Percentiles rank a stretch among this genome's conserved stretches.
These are phyloP conservation scores for Drosophila mimetica DNA, from an alignment of 2,888 invertebrate genomes.

Conservation along the genomic window DNA sequence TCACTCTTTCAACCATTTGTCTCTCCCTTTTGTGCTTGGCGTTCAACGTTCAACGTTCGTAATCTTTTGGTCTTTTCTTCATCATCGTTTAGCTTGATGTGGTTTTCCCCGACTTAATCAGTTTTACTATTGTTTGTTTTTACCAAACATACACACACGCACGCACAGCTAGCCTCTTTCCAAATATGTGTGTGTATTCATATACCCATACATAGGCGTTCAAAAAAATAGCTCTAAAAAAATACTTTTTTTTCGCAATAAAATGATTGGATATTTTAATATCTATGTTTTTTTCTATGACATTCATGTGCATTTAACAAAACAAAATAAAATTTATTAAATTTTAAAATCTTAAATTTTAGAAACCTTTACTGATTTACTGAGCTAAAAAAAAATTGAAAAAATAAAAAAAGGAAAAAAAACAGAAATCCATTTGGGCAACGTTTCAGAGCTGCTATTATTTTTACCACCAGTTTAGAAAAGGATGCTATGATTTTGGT, in stretches of 20 bases:
- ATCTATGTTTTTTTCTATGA: too few species aligned
- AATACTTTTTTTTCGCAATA: too few species aligned
- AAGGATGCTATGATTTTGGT: conserved; percentile 50
- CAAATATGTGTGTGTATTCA: conserved; percentile 6
- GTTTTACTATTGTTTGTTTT: conserved; percentile 80
- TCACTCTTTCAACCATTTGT: conserved; percentile 10
- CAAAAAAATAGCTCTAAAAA: conserved; percentile 8
- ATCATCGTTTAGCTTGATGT: conserved; percentile 79
- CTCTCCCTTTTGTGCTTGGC: conserved; percentile 26
- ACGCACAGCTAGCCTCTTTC: conserved; percentile 7
- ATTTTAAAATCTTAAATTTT: too few species aligned
- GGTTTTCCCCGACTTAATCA: conserved; percentile 80
- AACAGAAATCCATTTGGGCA: too few species aligned
- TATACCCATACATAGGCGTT: neutral
- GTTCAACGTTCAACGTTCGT: conserved; percentile 64
- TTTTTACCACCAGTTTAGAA: too few species aligned
- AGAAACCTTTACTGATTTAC: too few species aligned
- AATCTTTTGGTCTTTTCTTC: conserved; percentile 79
- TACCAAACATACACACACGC: conserved; percentile 37
- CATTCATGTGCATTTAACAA: too few species aligned
- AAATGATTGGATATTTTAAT: too few species aligned
- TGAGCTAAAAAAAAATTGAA: too few species aligned
- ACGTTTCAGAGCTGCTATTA: neutral
- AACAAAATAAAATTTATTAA: too few species aligned
- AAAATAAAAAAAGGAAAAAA: too few species aligned